Conservation (phyloP, 2,888 invertebrate species). For the Nematopogon swammerdamellus region DNA sequence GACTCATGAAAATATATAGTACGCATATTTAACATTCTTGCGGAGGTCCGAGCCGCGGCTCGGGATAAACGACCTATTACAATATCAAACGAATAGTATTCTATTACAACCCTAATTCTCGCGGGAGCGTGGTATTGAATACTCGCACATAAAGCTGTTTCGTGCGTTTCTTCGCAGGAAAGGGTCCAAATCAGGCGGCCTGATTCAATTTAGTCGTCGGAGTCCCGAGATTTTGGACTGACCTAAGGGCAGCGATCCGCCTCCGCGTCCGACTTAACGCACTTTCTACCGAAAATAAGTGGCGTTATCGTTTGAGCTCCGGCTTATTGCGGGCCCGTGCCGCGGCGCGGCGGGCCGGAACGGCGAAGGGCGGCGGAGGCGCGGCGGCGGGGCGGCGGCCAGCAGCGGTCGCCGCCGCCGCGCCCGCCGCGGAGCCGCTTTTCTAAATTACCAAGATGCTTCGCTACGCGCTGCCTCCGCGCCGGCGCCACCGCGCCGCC, state of each 20-base stretch:
- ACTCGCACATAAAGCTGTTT: neutral
- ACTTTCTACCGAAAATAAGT: neutral
- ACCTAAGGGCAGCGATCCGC: neutral
- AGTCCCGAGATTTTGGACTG: neutral
- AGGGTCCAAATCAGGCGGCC: neutral
- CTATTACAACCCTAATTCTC: too few species aligned
- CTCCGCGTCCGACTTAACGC: neutral
- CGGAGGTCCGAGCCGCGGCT: too few species aligned
- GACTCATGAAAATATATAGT: too few species aligned
- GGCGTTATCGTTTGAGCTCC: neutral
- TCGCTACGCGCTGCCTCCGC: constrained; percentile 12
- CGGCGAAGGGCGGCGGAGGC: too few species aligned
- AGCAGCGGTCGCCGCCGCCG: too few species aligned
- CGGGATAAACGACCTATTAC: too few species aligned
- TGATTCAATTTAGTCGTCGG: neutral
- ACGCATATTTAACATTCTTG: too few species aligned
- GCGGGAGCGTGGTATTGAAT: too few species aligned
- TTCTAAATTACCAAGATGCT: too few species aligned
- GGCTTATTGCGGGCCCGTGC: neutral
- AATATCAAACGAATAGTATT: too few species aligned
- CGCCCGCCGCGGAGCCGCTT: too few species aligned
- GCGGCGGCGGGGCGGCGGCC: too few species aligned
- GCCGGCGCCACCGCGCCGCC: constrained; percentile 7
- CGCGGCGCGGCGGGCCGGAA: neutral
- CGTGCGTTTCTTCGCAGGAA: neutral